Evolutionary conservation across 2,797 vertebrate species (phyloP).

Genomic region (Heliangelus exortis): DNA sequence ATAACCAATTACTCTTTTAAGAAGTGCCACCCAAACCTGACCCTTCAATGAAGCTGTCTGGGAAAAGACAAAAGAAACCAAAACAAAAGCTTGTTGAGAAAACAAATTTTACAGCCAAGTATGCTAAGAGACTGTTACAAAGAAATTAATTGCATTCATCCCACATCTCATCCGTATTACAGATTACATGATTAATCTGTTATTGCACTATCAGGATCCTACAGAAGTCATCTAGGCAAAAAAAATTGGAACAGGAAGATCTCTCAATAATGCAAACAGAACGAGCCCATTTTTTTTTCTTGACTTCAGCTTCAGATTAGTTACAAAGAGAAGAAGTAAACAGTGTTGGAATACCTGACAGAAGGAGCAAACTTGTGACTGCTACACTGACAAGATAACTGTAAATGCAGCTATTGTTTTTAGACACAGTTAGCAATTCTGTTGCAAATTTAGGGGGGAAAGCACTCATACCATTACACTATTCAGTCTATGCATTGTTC

Average conservation of each 20-base stretch:
- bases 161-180: not conserved
- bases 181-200: slow-evolving; percentile 3
- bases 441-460: not conserved
- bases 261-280: not conserved
- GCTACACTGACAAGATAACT: not conserved
- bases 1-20: not conserved
- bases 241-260: not conserved
- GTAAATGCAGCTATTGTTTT: not conserved
- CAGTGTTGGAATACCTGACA: not conserved
- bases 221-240: slow-evolving; percentile 1
- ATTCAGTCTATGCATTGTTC: not conserved
- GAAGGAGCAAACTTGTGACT: not conserved
- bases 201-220: not conserved
- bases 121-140: not conserved
- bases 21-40: not conserved
- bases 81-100: not conserved
- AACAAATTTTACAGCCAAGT: not conserved
- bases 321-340: not conserved
- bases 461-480: not conserved
- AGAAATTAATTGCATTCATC: slow-evolving; percentile 1
- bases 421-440: not conserved
- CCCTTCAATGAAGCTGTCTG: not conserved
- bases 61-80: not conserved
- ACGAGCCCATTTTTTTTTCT: not conserved
- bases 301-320: not conserved